Evolutionary conservation across 2,113 vertebrate species (phyloP).

Genomic region (Aspiorhynchus laticeps): DNA sequence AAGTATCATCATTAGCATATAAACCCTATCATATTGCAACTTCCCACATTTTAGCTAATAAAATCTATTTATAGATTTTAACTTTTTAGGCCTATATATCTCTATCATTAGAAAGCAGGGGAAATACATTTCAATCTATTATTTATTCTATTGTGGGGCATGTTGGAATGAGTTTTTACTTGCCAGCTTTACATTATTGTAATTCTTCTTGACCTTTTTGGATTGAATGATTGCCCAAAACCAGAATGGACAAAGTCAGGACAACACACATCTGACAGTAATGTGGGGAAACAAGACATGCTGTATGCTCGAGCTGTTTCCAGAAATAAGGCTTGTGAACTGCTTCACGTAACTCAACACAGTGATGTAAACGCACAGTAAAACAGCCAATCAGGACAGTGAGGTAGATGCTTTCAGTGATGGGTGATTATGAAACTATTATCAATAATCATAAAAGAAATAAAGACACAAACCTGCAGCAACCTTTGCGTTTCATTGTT

Average conservation of each 20-base stretch:
- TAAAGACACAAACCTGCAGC: slow-evolving; percentile 17
- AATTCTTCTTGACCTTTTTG: neutral
- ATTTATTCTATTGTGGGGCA: neutral
- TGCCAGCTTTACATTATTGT: neutral
- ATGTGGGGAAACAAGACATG: neutral
- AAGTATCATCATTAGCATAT: neutral
- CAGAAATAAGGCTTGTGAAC: slow-evolving; percentile 28
- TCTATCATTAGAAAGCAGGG: neutral
- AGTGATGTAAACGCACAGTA: slow-evolving; percentile 63
- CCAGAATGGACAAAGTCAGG: neutral
- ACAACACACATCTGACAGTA: neutral
- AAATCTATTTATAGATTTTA: neutral
- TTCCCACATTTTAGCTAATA: neutral
- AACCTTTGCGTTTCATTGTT: slow-evolving; percentile 46
- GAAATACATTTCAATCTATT: neutral
- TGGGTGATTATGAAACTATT: slow-evolving; percentile 63
- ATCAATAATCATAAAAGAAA: slow-evolving; percentile 45
- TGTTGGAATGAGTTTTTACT: neutral
- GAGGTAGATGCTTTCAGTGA: slow-evolving; percentile 75
- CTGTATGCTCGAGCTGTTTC: slow-evolving; percentile 19
- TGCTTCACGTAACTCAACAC: slow-evolving; percentile 35
- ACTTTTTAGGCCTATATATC: neutral
- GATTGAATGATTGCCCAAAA: neutral
- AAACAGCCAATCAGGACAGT: slow-evolving; percentile 62
- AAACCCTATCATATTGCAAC: neutral